Base-by-base conservation (phyloP, 2,888 invertebrate genomes). In the Rhaphigaster nebulosa region DNA sequence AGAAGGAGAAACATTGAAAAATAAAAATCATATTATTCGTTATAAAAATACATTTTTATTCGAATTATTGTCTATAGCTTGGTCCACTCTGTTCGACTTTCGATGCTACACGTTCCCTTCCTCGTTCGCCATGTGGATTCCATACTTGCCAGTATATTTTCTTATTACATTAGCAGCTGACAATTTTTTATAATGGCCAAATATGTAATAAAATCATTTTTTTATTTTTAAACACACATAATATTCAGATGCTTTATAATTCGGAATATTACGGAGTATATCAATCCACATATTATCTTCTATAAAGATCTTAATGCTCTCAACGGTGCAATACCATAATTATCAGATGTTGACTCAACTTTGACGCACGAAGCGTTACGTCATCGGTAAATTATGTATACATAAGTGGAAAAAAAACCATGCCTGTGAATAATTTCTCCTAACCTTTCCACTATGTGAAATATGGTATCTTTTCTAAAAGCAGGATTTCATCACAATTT, bases 281-380 rank as follows among this genome's bases (percentile, higher is more conserved):
- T 20, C 34, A 34, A 34, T 20, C 23, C 20, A 38, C 1, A 76
- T 38, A 34, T 76, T 76, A 76, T 76, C 70, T 76, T 76, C 38
- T 15, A 38, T 76, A 38, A 76, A 76, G 20, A 76, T 76, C 70
- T 76, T 20, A 76, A 76, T 76, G 70, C 38, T 76, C 70, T 76
- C 70, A 38, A 76, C 70, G 38, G 70, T 76, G 70, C 70, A 76
- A 76, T 76, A 38, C 10, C 70, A 76, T 76, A 76, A 76, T 76
- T 76, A 38, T 76, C 70, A 38, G 70, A 76, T 76, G 70, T 76
- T 76, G 70, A 76, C 70, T 76, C 70, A 76, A 76, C 70, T 34
- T 76, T 76, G 70, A 76, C 70, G 70, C 70, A 76, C 70, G 70
- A 76, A 76, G 8, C 10, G 20, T 76, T 76, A 76, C 70, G 70